Percentiles rank a stretch among this genome's conserved stretches.
phyloP scores from a whole-genome alignment of 2,888 invertebrate genomes.

The Copidosoma aretas region DNA sequence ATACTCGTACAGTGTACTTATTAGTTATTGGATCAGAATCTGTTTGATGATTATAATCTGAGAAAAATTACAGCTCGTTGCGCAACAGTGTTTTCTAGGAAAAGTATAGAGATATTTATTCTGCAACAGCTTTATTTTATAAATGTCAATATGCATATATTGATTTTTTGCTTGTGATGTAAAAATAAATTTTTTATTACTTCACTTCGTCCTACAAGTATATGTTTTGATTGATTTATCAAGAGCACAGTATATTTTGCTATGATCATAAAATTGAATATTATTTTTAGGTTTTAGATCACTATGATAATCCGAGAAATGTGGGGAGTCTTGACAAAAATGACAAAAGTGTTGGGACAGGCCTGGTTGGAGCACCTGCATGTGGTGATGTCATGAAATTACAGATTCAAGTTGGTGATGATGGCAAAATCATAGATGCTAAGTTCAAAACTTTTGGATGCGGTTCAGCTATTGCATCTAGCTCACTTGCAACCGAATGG shows the following conservation, averaged over 20 bases:
- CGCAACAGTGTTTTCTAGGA: constrained; percentile 17
- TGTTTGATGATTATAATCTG: constrained; percentile 10
- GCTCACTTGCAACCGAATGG: constrained; percentile 97
- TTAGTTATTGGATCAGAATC: too few relatives aligned
- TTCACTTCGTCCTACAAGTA: too few relatives aligned
- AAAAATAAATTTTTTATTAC: too few relatives aligned
- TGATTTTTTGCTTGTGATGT: too few relatives aligned
- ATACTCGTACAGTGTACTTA: too few relatives aligned
- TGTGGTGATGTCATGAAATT: constrained; percentile 99
- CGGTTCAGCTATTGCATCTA: constrained; percentile 98
- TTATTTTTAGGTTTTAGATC: constrained; percentile 85
- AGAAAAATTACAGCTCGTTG: constrained; percentile 25
- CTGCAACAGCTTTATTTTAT: too few relatives aligned
- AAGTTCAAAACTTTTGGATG: constrained; percentile 99
- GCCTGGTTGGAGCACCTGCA: constrained; percentile 97
- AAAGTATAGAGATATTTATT: too few relatives aligned
- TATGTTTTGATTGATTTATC: too few relatives aligned
- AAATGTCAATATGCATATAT: too few relatives aligned
- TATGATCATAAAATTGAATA: neutral
- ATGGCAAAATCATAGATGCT: constrained; percentile 97
- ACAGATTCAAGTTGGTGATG: constrained; percentile 92
- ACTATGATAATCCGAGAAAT: constrained; percentile 99
- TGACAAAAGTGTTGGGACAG: constrained; percentile 93
- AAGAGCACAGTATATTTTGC: too few relatives aligned
- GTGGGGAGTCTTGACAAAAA: constrained; percentile 97